Evolutionary conservation across 2,113 vertebrate species (phyloP).

Genomic region (Cervus canadensis): DNA sequence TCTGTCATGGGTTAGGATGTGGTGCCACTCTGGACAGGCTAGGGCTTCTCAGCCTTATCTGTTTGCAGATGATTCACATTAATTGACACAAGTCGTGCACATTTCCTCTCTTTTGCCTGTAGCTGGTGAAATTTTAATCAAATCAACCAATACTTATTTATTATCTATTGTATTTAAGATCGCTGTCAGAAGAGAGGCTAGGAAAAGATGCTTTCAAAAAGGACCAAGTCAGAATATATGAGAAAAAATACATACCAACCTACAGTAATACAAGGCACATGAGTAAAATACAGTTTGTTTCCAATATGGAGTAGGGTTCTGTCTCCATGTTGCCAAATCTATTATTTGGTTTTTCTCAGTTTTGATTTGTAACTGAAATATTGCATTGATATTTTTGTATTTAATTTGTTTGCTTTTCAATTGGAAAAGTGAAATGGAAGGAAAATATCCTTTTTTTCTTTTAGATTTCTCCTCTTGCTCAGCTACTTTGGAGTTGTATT

Average conservation of each 20-base stretch:
- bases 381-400: background rate
- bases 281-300: background rate
- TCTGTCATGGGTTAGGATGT: background rate
- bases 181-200: background rate
- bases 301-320: background rate
- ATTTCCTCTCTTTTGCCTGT: background rate
- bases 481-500: background rate
- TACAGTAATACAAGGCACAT: background rate
- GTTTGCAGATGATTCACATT: background rate
- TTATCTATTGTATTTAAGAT: background rate
- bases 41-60: background rate
- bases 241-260: background rate
- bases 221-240: background rate
- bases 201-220: background rate
- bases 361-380: constrained; percentile 1
- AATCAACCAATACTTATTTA: background rate
- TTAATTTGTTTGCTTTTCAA: constrained; percentile 25
- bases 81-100: background rate
- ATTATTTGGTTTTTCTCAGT: background rate
- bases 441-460: background rate
- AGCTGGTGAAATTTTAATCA: constrained; percentile 18
- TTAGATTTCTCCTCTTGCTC: background rate
- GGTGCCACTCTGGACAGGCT: background rate
- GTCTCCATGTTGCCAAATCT: background rate
- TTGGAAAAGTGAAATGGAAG: constrained; percentile 43